Percentiles rank a stretch among this genome's conserved stretches.
These are phyloP conservation scores for Phocides pigmalion DNA, from an alignment of 1,140 invertebrate species.

Conservation along the genomic window DNA sequence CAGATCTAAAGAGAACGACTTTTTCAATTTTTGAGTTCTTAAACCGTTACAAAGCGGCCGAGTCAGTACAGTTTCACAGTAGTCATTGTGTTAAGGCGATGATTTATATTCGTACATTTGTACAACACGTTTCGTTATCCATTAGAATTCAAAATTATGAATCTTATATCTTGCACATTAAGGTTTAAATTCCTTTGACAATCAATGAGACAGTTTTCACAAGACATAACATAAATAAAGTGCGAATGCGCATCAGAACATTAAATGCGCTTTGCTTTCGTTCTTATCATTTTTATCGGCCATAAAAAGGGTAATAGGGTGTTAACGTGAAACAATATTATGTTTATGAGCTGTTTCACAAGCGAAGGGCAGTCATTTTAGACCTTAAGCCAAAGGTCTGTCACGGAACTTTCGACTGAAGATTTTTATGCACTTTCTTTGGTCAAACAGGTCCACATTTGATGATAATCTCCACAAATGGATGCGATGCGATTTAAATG, in stretches of 20 bases:
- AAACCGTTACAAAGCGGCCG: constrained; percentile 9
- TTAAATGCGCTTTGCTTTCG: constrained; percentile 36
- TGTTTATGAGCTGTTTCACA: constrained; percentile 17
- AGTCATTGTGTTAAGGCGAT: constrained; percentile 20
- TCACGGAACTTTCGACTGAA: background rate
- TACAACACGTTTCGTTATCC: constrained; percentile 5
- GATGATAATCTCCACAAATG: constrained; percentile 21
- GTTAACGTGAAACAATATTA: constrained; percentile 21
- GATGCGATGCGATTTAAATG: constrained; percentile 11
- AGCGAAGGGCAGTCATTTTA: constrained; percentile 6
- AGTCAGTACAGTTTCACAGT: constrained; percentile 27
- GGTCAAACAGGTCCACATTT: constrained; percentile 5
- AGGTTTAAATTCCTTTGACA: constrained; percentile 3
- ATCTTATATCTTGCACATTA: background rate
- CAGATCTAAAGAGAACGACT: background rate
- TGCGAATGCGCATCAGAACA: constrained; percentile 43
- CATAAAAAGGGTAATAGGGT: constrained; percentile 45
- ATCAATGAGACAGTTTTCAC: constrained; percentile 19
- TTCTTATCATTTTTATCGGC: constrained; percentile 44
- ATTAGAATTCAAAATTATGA: background rate
- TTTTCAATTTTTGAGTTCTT: constrained; percentile 3
- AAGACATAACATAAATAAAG: constrained; percentile 41
- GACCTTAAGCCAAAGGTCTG: constrained; percentile 15
- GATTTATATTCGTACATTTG: constrained; percentile 20
- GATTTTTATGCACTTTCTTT: constrained; percentile 33